These are phyloP conservation scores for Drosophila cracens DNA, from an alignment of 2,888 invertebrate species.

Conservation along the genomic window DNA sequence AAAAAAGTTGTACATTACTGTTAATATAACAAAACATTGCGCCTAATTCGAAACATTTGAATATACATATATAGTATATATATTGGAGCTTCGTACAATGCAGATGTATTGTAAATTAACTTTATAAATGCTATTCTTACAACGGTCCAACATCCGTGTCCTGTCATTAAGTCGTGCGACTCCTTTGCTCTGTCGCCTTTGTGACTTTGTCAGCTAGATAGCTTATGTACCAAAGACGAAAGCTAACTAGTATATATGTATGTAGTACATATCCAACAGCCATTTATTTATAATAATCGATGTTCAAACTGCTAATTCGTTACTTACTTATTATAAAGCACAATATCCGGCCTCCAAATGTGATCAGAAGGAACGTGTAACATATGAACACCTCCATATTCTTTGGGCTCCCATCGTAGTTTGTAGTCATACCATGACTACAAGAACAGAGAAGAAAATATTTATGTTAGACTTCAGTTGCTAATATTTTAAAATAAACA, in stretches of 20 bases:
- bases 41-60: not conserved
- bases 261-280: constrained; percentile 5
- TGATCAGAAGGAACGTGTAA: constrained; percentile 94
- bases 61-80: not conserved
- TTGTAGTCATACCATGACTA: constrained; percentile 95
- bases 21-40: not conserved
- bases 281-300: not conserved
- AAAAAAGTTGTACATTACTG: not conserved
- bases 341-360: constrained; percentile 93
- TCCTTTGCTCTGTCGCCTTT: not conserved
- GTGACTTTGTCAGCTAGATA: not conserved
- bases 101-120: not conserved
- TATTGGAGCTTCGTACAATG: not conserved
- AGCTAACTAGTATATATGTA: not conserved
- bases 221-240: not conserved
- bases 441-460: constrained; percentile 13
- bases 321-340: constrained; percentile 92
- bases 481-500: not conserved
- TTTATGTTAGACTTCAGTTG: not conserved
- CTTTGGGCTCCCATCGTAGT: constrained; percentile 93
- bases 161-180: not conserved
- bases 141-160: not conserved
- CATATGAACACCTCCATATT: constrained; percentile 94
- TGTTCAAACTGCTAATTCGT: not conserved
- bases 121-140: not conserved